Evolutionary conservation across 1,140 invertebrate genomes (phyloP), one percentile per base, ranked within the genome.

Genomic region (Orius insidiosus): DNA sequence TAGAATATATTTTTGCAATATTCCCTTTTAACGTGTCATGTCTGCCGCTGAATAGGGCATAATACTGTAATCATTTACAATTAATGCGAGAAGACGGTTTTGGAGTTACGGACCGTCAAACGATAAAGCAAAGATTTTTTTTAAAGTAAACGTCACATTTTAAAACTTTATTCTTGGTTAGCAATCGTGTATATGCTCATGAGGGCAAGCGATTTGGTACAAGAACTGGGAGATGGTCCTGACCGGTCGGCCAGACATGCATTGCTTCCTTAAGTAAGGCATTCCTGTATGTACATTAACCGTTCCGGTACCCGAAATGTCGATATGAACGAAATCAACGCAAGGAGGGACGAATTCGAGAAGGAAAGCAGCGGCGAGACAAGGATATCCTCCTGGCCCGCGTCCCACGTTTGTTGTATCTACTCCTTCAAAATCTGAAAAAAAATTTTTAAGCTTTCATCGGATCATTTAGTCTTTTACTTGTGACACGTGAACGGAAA

Each of bases 281-380:
- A 72, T 63, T 18, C 74, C 69, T 51, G 67, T 38, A 69, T 57
- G 10, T 56, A 56, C 18, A n/a, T 35, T n/a, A 18, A 61, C 47
- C 56, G 68, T 72, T 19, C 70, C 69, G 62, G 78, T 75, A 2
- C 76, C 76, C 45, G 76, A 74, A 30, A 76, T 78, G 59, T 81
- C 78, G 34, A 81, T 57, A 63, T 82, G 79, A 53, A 79, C 56
- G 77, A 77, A 81, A 52, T 67, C 63, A 32, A 63, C 56, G 9
- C 61, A 57, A 54, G 66, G 69, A 0, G 64, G 67, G 7, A 80
- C 67, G 65, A 80, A 79, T 64, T 81, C 77, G 65, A 40, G 70
- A 56, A 83, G 60, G 58, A 82, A 82, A 2, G 76, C 76, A 5
- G 79, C 79, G 5, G 74, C 78, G 33, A 73, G 68, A 56, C 76